phyloP scores from a whole-genome alignment of 2,888 invertebrate genomes.

The Erebia epiphron region DNA sequence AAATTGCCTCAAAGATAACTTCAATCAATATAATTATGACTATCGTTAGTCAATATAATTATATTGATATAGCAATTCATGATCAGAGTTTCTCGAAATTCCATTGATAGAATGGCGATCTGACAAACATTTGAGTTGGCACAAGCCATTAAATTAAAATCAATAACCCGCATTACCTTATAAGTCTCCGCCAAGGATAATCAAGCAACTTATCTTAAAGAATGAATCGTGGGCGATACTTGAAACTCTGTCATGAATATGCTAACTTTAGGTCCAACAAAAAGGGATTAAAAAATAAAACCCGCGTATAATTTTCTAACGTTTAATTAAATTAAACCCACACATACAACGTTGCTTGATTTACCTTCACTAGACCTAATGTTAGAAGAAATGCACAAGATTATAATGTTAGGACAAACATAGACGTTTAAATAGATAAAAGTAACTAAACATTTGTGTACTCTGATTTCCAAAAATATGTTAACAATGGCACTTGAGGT shows the following conservation, averaged over 20 bases:
- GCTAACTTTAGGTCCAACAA: conserved; percentile 38
- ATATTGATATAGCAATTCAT: conserved; percentile 39
- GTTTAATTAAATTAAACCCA: conserved; percentile 79
- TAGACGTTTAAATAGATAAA: neutral
- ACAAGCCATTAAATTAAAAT: conserved; percentile 27
- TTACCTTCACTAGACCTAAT: conserved; percentile 56
- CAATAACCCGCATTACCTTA: conserved; percentile 35
- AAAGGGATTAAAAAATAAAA: conserved; percentile 66
- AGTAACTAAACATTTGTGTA: no score
- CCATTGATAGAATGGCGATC: conserved; percentile 37
- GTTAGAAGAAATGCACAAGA: conserved; percentile 14
- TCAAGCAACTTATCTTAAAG: conserved; percentile 73
- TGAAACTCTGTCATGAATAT: conserved; percentile 63
- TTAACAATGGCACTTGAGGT: neutral
- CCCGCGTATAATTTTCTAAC: conserved; percentile 53
- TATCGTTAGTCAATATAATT: neutral
- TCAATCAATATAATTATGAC: no score
- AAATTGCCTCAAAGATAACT: no score
- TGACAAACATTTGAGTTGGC: conserved; percentile 29
- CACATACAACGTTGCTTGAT: conserved; percentile 76
- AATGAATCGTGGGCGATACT: conserved; percentile 62
- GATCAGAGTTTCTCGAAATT: conserved; percentile 66
- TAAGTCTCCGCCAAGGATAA: conserved; percentile 62
- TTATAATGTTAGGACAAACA: neutral
- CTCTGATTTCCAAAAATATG: no score